A percentile compares a stretch with the other conserved stretches of the same genome.
phyloP scores from a whole-genome alignment of 2,113 vertebrate genomes.

The Nesogale talazaci region DNA sequence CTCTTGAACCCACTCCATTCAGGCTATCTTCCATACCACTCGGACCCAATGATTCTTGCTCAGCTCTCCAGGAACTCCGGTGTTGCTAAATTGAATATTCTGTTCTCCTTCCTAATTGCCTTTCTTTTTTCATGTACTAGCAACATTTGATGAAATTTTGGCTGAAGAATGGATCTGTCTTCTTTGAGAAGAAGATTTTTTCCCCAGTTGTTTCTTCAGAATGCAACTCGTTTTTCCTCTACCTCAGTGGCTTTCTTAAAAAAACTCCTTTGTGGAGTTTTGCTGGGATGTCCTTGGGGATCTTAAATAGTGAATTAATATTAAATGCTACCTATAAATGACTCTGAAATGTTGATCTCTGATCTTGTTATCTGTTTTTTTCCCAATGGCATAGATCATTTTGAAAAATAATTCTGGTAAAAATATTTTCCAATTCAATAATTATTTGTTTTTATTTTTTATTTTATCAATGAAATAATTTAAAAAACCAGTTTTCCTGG shows the following conservation, averaged over 20 bases:
- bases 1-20: background rate
- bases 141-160: background rate
- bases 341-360: background rate
- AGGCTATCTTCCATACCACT: background rate
- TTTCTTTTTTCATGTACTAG: background rate
- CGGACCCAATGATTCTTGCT: background rate
- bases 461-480: too few relatives aligned
- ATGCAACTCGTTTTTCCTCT: background rate
- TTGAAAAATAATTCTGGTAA: background rate
- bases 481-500: background rate
- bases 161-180: background rate
- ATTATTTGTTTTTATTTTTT: too few relatives aligned
- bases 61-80: background rate
- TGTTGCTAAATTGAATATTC: background rate
- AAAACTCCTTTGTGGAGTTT: background rate
- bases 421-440: background rate
- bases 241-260: background rate
- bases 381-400: background rate
- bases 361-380: background rate
- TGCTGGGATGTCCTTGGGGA: background rate
- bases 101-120: background rate
- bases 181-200: background rate
- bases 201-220: too few relatives aligned
- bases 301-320: background rate
- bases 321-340: background rate